Conservation (phyloP, 2,113 vertebrate species). For the Amblyopsis rosae region DNA sequence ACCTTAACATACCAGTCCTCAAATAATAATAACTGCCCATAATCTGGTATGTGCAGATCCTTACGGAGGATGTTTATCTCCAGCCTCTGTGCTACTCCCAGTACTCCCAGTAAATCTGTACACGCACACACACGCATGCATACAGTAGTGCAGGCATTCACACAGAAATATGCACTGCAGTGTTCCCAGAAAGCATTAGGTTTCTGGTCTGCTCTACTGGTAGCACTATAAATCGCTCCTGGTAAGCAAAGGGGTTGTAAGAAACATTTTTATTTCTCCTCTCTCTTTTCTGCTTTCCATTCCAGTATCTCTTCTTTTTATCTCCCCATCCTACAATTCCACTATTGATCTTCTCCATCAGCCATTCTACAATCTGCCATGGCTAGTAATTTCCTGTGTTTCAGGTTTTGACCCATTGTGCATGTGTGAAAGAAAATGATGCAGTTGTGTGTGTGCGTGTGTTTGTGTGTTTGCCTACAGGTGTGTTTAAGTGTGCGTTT, state of each 20-base stretch:
- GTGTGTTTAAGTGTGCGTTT: neutral
- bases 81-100: too few species aligned
- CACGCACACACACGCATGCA: neutral
- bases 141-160: neutral
- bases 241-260: neutral
- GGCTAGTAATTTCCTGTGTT: conserved; percentile 46
- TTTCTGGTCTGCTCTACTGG: neutral
- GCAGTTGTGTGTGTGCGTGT: conserved; percentile 7
- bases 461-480: neutral
- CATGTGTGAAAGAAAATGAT: conserved; percentile 6
- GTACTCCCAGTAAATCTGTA: neutral
- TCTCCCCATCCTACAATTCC: conserved; percentile 3
- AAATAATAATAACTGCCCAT: too few species aligned
- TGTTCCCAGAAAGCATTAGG: neutral
- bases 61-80: too few species aligned
- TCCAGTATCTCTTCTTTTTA: conserved; percentile 1
- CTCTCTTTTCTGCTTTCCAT: neutral
- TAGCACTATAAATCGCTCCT: neutral
- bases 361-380: neutral
- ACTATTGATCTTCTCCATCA: conserved; percentile 12
- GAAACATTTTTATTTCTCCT: neutral
- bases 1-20: too few species aligned
- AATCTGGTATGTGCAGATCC: too few species aligned
- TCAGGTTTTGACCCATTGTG: conserved; percentile 36
- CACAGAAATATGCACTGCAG: conserved; percentile 1